These are phyloP conservation scores for Acropora tenuis DNA, from an alignment of 64 coral and sea anemone species.

Conservation along the genomic window DNA sequence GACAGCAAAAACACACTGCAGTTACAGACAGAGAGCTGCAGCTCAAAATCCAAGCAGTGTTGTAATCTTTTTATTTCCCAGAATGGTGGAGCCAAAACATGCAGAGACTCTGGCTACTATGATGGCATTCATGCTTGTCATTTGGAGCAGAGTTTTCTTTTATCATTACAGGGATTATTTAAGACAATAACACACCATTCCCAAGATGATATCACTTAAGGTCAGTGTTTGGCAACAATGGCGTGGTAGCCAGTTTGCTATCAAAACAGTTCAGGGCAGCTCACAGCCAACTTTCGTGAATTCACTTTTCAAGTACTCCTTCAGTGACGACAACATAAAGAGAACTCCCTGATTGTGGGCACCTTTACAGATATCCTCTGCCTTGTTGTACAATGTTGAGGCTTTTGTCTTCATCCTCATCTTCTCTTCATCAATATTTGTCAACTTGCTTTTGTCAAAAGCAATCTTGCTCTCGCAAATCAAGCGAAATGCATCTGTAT, in stretches of 20 bases:
- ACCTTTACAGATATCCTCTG: neutral
- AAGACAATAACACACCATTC: neutral
- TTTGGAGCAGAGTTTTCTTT: conserved; percentile 90
- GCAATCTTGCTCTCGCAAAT: conserved; percentile 4
- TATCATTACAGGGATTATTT: conserved; percentile 65
- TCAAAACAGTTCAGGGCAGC: too few relatives aligned
- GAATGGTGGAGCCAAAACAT: conserved; percentile 83
- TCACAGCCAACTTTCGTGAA: too few relatives aligned
- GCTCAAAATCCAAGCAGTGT: too few relatives aligned
- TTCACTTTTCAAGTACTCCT: conserved; percentile 8
- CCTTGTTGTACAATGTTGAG: neutral
- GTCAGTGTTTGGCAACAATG: too few relatives aligned
- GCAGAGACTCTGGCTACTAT: conserved; percentile 97
- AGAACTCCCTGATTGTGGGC: neutral
- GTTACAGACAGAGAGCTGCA: too few relatives aligned
- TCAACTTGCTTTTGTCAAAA: neutral
- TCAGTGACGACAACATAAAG: neutral
- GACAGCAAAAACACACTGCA: too few relatives aligned
- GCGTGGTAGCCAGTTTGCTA: too few relatives aligned
- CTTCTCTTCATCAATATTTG: neutral
- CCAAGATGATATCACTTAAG: too few relatives aligned
- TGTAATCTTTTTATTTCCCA: conserved; percentile 16
- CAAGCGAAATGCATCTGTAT: conserved; percentile 2
- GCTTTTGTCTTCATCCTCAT: neutral
- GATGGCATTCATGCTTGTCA: conserved; percentile 89